Base-by-base conservation (phyloP, 1,140 invertebrate genomes). In the Caenorhabditis tropicalis region DNA sequence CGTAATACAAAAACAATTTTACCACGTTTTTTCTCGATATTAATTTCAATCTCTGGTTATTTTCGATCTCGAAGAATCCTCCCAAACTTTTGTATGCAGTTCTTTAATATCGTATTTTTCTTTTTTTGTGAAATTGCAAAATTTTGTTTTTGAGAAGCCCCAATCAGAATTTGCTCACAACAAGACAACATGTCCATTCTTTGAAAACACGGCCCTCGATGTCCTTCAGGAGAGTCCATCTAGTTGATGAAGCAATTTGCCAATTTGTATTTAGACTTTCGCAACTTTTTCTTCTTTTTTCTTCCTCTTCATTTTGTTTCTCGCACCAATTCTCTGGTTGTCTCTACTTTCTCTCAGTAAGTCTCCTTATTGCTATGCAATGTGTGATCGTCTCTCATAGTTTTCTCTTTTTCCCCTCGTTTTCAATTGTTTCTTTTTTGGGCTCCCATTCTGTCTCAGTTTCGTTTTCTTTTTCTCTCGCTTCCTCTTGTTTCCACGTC, bases 261-360 rank as follows among this genome's bases (percentile, higher is more conserved):
- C 65, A 74, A 74, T 74, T 74, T 74, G 36, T 74, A 36, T 74
- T 39, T 39, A 43, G 65, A 74, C 65, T 74, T 74, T 74, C 65
- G 65, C 65, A 74, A 74, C 36, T 74, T 74, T 4, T 74, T 74
- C 58, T 36, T 70, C 19, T n/a, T 36, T 60, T 60, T 31, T 31
- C 24, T 19, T n/a, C n/a, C 24, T 65, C 29, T 24, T 74, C 33
- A 46, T 46, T 39, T 74, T 39, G 65, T 74, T 21, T 9, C 36
- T 36, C 33, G 65, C 65, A 43, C 36, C 65, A 74, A 74, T 43
- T 43, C 65, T 74, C 65, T 74, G 36, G 36, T 74, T 74, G 36
- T 74, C n/a, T n/a, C 65, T 24, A 74, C 27, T 43, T n/a, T 33
- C 65, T 74, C 65, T 74, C 65, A 74, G 36, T 74, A 43, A 74